Conservation (phyloP, 2,797 vertebrate genomes). For the Peromyscus aztecus region DNA sequence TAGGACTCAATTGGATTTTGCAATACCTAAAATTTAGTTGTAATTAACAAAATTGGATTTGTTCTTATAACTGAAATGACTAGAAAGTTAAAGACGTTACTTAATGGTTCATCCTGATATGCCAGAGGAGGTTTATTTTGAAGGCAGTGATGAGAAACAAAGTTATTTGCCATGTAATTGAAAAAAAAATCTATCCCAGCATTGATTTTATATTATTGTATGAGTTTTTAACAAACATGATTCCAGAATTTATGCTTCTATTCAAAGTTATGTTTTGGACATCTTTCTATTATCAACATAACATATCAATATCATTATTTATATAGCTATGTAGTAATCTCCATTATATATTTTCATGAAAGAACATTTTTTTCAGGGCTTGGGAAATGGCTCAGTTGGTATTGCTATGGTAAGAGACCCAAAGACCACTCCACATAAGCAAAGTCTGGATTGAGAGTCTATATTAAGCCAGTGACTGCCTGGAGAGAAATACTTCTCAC, state of each 20-base stretch:
- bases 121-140: not conserved
- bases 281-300: not conserved
- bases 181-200: not conserved
- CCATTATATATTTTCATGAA: not conserved
- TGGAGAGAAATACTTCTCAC: not conserved
- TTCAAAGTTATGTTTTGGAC: not conserved
- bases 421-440: not conserved
- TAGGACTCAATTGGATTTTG: not conserved
- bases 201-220: not conserved
- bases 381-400: not conserved
- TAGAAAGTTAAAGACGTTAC: not conserved
- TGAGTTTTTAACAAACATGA: not conserved
- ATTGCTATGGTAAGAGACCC: not conserved
- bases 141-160: not conserved
- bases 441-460: not conserved
- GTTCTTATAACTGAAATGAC: not conserved
- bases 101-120: not conserved
- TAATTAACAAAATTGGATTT: conserved; percentile 19
- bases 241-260: not conserved
- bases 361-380: not conserved
- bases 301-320: not conserved
- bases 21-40: not conserved
- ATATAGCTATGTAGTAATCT: not conserved
- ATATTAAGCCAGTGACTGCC: not conserved
- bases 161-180: not conserved